Evolutionary conservation across 2,888 invertebrate genomes (phyloP), one percentile per base, ranked within the genome.

Genomic region (Hypomecis atomaria): DNA sequence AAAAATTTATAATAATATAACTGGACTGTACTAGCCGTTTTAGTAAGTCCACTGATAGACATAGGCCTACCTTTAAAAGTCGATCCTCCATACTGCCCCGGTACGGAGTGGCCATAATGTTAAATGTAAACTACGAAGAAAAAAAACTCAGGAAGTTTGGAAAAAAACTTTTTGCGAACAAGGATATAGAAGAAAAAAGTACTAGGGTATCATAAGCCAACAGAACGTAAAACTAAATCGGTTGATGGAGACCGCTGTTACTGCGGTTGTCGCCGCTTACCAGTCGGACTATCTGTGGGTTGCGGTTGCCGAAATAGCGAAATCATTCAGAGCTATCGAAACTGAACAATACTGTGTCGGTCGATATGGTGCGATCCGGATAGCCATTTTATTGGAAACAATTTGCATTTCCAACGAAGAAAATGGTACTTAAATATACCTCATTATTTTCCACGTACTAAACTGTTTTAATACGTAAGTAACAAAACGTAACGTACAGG

Each of bases 221-320:
- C 71, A 67, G 67, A 73, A 70, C 71, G 62, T 71, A 74, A 79
- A 71, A 76, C 57, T 71, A 77, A 83, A 84, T 83, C 82, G 76
- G 68, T 65, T 68, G 78, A 54, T 37, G 47, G 79, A 78, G 79
- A 65, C 70, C 67, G 70, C 69, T 68, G 62, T 69, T 45, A 68
- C 70, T 71, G 71, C 72, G 73, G 75, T 74, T 78, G 82, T 79
- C 78, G 81, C 84, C 81, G 80, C 84, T 86, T 87, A 88, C 87
- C 85, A 87, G 23, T 23, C 23, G 23, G 83, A 78, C 81, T 79
- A 81, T 82, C 79, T 78, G 79, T 82, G 81, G 81, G 79, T 79
- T 80, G 83, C 72, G 79, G 81, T 73, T 71, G 70, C 45, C 68
- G 75, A 79, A 23, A 78, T 77, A 75, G 72, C 61, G 42, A 59